Base-by-base conservation (phyloP, 1,140 invertebrate species). In the Tetragnatha versicolor region DNA sequence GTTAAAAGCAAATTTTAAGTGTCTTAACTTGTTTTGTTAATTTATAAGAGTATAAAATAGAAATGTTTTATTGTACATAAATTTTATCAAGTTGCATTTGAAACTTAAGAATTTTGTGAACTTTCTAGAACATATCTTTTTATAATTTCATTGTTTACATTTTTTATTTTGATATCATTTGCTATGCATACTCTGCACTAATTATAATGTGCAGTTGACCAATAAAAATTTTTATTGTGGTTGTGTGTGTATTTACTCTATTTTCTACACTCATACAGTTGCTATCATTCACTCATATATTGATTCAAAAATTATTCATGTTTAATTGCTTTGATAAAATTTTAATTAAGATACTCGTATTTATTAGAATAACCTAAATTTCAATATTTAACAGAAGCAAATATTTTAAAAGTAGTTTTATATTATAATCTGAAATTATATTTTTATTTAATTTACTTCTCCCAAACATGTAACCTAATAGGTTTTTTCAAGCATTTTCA, bases 211-310 rank as follows among this genome's bases (percentile, higher is more conserved):
- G 69, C 60, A 55, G 37, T 73, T 73, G 69, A 73, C 69, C 69
- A 73, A 73, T 73, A 73, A 73, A 73, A 29, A 47, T 27, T 73
- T 55, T 60, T 73, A 60, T 60, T 42, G 35, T 60, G 53, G 31
- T 60, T 60, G n/a, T n/a, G n/a, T n/a, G n/a, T n/a, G n/a, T n/a
- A n/a, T n/a, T n/a, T n/a, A n/a, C n/a, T n/a, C n/a, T n/a, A n/a
- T n/a, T n/a, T n/a, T n/a, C n/a, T n/a, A n/a, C n/a, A n/a, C n/a
- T n/a, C n/a, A n/a, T n/a, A n/a, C n/a, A n/a, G n/a, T n/a, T n/a
- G n/a, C n/a, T n/a, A n/a, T n/a, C n/a, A n/a, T n/a, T n/a, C n/a
- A n/a, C n/a, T n/a, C n/a, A n/a, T n/a, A n/a, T n/a, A n/a, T n/a
- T n/a, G n/a, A n/a, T n/a, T n/a, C n/a, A n/a, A n/a, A n/a, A n/a